A percentile compares a stretch with the other conserved stretches of the same genome.
phyloP scores from a whole-genome alignment of 92 coral and sea anemone genomes.

The Bergia puertoricense region DNA sequence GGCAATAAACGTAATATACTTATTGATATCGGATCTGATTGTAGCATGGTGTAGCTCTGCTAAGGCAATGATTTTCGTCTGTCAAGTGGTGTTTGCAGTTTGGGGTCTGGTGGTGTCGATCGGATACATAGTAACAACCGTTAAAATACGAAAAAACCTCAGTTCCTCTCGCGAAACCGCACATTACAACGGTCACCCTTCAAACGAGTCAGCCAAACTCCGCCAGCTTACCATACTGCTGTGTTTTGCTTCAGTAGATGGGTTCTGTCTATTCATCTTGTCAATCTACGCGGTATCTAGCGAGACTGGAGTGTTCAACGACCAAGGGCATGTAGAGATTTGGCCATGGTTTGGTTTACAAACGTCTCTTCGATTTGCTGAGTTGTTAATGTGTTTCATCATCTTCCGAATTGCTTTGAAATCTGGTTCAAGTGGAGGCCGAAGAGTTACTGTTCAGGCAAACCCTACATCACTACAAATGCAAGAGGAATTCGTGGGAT shows the following conservation, averaged over 20 bases:
- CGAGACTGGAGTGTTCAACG: slow-evolving; percentile 36
- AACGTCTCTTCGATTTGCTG: slow-evolving; percentile 54
- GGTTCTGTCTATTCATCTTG: slow-evolving; percentile 49
- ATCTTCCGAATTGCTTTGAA: slow-evolving; percentile 13
- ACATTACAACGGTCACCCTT: slow-evolving; percentile 28
- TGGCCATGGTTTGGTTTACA: slow-evolving; percentile 62
- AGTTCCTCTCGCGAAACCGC: not conserved
- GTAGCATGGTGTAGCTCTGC: slow-evolving; percentile 44
- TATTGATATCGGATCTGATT: slow-evolving; percentile 53
- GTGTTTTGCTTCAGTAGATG: slow-evolving; percentile 49
- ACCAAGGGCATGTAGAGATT: no score
- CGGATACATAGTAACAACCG: slow-evolving; percentile 52
- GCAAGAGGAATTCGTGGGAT: no score
- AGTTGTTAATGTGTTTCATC: slow-evolving; percentile 54
- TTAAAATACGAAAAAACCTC: slow-evolving; percentile 58
- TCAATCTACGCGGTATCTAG: not conserved
- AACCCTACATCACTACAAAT: no score
- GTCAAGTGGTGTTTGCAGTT: slow-evolving; percentile 65
- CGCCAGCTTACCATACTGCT: slow-evolving; percentile 43
- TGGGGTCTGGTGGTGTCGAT: slow-evolving; percentile 70
- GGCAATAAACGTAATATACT: slow-evolving; percentile 48
- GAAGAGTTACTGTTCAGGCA: not conserved
- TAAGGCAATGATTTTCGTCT: slow-evolving; percentile 53
- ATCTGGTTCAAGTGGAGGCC: not conserved
- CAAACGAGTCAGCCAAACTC: slow-evolving; percentile 53